Evolutionary conservation across 1,140 invertebrate species (phyloP).

Genomic region (Tetranychus cinnabarinus): DNA sequence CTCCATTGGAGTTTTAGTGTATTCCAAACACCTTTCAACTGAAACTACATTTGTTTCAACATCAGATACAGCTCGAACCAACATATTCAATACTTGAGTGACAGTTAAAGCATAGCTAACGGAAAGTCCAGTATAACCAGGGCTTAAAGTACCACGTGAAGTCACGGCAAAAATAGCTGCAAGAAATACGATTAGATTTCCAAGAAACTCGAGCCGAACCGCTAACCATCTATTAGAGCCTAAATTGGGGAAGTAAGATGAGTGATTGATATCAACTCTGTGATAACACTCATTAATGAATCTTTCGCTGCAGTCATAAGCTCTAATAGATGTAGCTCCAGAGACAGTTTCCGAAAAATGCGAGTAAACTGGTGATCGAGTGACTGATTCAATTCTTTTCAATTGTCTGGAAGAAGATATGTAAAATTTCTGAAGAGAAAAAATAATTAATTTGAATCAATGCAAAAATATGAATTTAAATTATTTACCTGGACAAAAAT

Average conservation of each 20-base stretch:
- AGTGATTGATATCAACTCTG: slow-evolving; percentile 47
- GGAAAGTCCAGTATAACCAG: slow-evolving; percentile 63
- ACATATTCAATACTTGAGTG: slow-evolving; percentile 30
- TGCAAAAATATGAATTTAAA: neutral
- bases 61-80: slow-evolving; percentile 33
- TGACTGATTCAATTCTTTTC: slow-evolving; percentile 26
- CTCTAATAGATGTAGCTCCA: slow-evolving; percentile 21
- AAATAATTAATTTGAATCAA: neutral
- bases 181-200: slow-evolving; percentile 27
- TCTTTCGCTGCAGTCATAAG: slow-evolving; percentile 16
- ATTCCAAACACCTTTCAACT: slow-evolving; percentile 36
- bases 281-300: slow-evolving; percentile 18
- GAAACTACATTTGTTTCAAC: slow-evolving; percentile 39
- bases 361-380: slow-evolving; percentile 28
- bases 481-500: slow-evolving; percentile 27
- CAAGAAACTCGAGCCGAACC: slow-evolving; percentile 26
- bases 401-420: slow-evolving; percentile 27
- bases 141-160: slow-evolving; percentile 34
- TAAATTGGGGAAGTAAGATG: slow-evolving; percentile 49
- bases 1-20: slow-evolving; percentile 37
- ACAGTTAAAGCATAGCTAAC: slow-evolving; percentile 68
- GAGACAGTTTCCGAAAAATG: slow-evolving; percentile 24
- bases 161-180: slow-evolving; percentile 56
- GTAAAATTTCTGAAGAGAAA: slow-evolving; percentile 16
- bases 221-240: slow-evolving; percentile 23